phyloP scores from a whole-genome alignment of 2,888 invertebrate genomes.

The Ectobius pallidus region DNA sequence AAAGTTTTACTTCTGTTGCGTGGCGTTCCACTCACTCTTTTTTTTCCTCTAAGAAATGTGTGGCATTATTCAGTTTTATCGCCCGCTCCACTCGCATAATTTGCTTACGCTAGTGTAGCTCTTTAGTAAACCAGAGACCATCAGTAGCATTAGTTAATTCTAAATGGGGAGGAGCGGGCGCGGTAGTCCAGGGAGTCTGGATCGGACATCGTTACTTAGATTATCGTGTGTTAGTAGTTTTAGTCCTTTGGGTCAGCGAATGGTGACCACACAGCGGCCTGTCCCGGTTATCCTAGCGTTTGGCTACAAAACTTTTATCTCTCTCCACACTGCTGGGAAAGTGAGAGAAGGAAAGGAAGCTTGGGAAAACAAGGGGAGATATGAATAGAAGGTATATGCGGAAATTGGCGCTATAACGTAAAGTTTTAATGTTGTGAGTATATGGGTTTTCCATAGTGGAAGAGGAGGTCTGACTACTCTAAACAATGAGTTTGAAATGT shows the following conservation, averaged over 20 bases:
- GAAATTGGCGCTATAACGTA: background rate
- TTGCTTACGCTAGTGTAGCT: too few relatives aligned
- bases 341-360: background rate
- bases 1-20: too few relatives aligned
- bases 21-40: too few relatives aligned
- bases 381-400: background rate
- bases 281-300: background rate
- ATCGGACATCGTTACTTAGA: constrained; percentile 15
- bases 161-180: background rate
- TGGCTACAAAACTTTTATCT: constrained; percentile 17
- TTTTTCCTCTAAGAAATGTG: too few relatives aligned
- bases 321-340: background rate
- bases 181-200: background rate
- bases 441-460: background rate
- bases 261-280: constrained; percentile 7
- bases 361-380: too few relatives aligned
- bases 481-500: constrained; percentile 1
- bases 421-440: background rate
- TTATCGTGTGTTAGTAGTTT: constrained; percentile 22
- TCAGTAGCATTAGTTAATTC: constrained; percentile 26
- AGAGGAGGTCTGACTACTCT: background rate
- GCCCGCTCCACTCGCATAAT: too few relatives aligned
- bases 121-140: too few relatives aligned
- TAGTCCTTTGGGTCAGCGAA: constrained; percentile 8
- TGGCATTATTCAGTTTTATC: too few relatives aligned